Evolutionary conservation across 1,140 invertebrate species (phyloP), one percentile per base, ranked within the genome.

Genomic region (Nephotettix cincticeps): DNA sequence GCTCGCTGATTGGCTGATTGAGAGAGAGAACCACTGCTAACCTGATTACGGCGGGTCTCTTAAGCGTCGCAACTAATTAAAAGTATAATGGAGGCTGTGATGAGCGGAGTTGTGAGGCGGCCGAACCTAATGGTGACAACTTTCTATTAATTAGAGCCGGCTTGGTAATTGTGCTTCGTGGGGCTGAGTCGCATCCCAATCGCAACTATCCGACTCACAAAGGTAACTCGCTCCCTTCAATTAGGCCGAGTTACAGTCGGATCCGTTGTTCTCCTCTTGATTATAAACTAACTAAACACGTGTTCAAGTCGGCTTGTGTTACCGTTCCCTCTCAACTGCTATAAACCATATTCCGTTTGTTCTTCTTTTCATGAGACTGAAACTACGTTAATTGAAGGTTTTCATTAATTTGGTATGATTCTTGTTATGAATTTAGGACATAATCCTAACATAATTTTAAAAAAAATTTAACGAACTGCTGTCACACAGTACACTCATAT

Each of bases 41-140:
- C 32, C 32, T 36, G 32, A 36, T 36, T 36, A 36, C 32, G 32
- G 4, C 32, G 32, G 32, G 32, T 27, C 56, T 27, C 23, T 61
- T 61, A 61, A 61, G 32, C 32, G 32, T 67, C 64, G 32, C 64
- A 67, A 67, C 64, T 45, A 67, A 67, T 67, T 67, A 67, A 67
- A 67, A 67, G 64, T 67, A 67, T 67, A 67, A 67, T 67, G 27
- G 64, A 45, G 56, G 25, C 56, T 27, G 56, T 61, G 56, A 11
- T 14, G 47, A 19, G 47, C 47, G 47, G 47, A 21, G n/a, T n/a
- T n/a, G n/a, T n/a, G n/a, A n/a, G 21, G 47, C 47, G 47, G 47
- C 32, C 32, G 32, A 36, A 36, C 32, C 32, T 36, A 19, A 21
- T n/a, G n/a, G 47, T 51, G 47, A 51, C 47, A 51, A 51, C 47